phyloP scores from a whole-genome alignment of 2,888 invertebrate species.

The Lathronympha strigana region DNA sequence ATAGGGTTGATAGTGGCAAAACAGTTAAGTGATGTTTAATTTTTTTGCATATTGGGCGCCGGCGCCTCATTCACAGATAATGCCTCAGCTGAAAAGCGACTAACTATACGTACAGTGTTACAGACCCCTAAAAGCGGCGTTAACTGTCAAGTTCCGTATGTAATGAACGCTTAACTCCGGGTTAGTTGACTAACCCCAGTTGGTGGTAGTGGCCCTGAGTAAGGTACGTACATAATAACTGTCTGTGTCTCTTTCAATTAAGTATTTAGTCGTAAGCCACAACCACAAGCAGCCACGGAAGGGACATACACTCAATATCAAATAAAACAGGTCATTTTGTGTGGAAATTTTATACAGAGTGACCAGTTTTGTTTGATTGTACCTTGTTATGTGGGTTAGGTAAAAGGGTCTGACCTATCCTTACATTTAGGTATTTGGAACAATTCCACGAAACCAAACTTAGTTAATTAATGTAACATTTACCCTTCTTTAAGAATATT shows the following conservation, averaged over 20 bases:
- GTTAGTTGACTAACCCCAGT: too few species aligned
- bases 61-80: too few species aligned
- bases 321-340: background rate
- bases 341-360: background rate
- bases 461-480: constrained; percentile 1
- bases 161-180: too few species aligned
- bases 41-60: too few species aligned
- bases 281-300: background rate
- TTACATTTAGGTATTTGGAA: background rate
- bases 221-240: background rate
- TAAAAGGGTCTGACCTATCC: background rate
- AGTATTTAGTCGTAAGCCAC: background rate
- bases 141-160: too few species aligned
- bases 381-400: background rate
- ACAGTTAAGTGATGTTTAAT: too few species aligned
- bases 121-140: too few species aligned
- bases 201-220: too few species aligned
- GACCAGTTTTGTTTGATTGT: background rate
- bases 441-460: background rate
- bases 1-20: too few species aligned
- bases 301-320: background rate
- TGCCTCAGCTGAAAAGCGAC: too few species aligned
- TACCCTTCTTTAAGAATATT: background rate
- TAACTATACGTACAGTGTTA: too few species aligned
- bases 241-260: background rate